These are phyloP conservation scores for Geophilus truncorum DNA, from an alignment of 2,888 invertebrate genomes.

Conservation along the genomic window DNA sequence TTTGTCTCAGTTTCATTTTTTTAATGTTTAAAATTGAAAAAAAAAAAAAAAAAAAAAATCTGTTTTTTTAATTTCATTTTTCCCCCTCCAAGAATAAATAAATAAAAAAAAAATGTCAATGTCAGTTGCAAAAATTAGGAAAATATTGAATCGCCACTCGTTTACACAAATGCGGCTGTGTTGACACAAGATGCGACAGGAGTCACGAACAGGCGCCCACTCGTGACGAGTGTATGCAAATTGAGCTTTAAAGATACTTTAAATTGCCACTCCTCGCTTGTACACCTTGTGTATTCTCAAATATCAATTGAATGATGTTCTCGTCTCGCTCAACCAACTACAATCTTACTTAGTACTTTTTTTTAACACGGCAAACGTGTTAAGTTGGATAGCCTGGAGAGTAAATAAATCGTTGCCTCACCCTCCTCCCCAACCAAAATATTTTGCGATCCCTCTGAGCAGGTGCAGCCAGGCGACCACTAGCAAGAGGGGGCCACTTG, in stretches of 20 bases:
- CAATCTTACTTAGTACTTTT: not conserved
- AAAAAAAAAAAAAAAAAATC: too few relatives aligned
- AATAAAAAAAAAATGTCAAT: not conserved
- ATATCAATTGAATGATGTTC: not conserved
- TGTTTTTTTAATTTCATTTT: not conserved
- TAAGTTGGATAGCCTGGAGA: slow-evolving; percentile 8
- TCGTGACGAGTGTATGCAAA: slow-evolving; percentile 2
- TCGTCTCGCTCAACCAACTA: not conserved
- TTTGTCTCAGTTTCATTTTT: not conserved
- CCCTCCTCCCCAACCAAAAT: not conserved
- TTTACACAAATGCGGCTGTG: not conserved
- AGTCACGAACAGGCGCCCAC: not conserved
- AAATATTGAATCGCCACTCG: not conserved
- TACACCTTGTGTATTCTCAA: not conserved
- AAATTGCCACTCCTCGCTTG: not conserved
- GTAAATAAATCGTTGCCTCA: not conserved
- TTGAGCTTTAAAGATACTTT: not conserved
- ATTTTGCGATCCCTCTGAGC: slow-evolving; percentile 5
- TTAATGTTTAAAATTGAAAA: not conserved
- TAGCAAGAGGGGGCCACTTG: slow-evolving; percentile 8
- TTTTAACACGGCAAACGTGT: slow-evolving; percentile 10
- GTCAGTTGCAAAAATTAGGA: not conserved
- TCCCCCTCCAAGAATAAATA: not conserved
- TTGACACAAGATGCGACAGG: not conserved
- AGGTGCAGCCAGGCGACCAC: not conserved